Evolutionary conservation across 2,113 vertebrate genomes (phyloP), one percentile per base, ranked within the genome.

Genomic region (Perca fluviatilis): DNA sequence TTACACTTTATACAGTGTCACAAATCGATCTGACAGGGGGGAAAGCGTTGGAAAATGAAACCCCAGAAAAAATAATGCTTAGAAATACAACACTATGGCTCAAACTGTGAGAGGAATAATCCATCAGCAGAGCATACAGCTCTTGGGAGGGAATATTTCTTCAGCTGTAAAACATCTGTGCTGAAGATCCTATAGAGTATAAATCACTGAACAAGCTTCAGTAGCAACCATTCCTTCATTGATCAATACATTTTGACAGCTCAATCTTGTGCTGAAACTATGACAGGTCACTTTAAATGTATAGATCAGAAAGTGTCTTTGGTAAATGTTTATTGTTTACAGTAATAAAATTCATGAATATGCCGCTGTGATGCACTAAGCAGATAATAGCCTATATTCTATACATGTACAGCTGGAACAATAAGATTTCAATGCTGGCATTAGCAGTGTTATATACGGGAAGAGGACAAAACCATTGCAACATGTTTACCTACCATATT

Each of bases 401-500:
- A 30, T 43, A 60, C 43, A 10, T 54, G 54, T 36, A 25, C 53
- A 67, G 47, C 30, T 18, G 16, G 23, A 67, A 23, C 19, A 43
- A 30, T 51, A 18, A 27, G 23, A 49, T 63, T 62, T 75, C 57
- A 66, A 10, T 21, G 0, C 56, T 69, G 33, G 13, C 51, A 79
- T 77, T 51, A 73, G 47, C 6, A 36, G 47, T 57, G 14, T 66
- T 66, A 66, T 78, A 66, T 9, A 85, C 3, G 57, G 23, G 21
- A 74, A 74, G 7, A 27, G 4, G 12, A 56, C 18, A 7, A 40
- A 16, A 60, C 94, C 87, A 94, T 91, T 93, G 92, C 93, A 94
- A 93, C 94, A 93, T 93, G 93, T 94, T 94, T 90, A 97, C 98
- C 95, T 97, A 99, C 98, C 98, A 95, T 99, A 99, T 96, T 99